A percentile compares a stretch with the other conserved stretches of the same genome.
phyloP scores from a whole-genome alignment of 2,888 invertebrate genomes.

The Epirrita christyi region DNA sequence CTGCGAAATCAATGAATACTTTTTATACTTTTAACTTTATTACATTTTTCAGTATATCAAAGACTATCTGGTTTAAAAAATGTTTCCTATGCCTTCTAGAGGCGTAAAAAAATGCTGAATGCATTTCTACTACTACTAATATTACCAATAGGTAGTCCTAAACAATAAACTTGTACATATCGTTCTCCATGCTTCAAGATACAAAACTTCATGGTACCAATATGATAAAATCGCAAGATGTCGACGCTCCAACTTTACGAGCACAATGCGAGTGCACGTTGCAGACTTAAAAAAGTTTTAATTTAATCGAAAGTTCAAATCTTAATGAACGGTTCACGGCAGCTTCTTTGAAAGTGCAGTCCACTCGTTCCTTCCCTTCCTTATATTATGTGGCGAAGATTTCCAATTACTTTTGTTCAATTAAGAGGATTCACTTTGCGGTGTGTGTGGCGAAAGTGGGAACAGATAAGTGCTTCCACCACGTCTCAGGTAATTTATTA shows the following conservation, averaged over 20 bases:
- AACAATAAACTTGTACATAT: neutral
- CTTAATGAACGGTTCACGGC: constrained; percentile 54
- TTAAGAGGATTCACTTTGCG: constrained; percentile 63
- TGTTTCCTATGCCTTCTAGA: no score
- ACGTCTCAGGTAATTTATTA: constrained; percentile 53
- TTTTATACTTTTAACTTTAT: no score
- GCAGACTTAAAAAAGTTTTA: constrained; percentile 45
- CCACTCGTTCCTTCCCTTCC: constrained; percentile 32
- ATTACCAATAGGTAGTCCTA: no score
- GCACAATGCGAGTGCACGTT: constrained; percentile 35
- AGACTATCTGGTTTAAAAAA: no score
- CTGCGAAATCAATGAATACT: no score
- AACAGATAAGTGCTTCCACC: constrained; percentile 55
- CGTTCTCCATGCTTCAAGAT: neutral
- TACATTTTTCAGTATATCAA: no score
- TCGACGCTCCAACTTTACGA: constrained; percentile 33
- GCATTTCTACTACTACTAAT: no score
- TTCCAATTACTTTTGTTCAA: constrained; percentile 65
- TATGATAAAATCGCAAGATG: constrained; percentile 29
- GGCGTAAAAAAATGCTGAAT: no score
- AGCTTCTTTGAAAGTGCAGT: constrained; percentile 48
- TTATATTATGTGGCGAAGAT: constrained; percentile 55
- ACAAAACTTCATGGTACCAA: constrained; percentile 12
- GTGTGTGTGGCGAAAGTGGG: constrained; percentile 42
- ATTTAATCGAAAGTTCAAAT: constrained; percentile 54